A percentile compares a stretch with the other conserved stretches of the same genome.
Conservation (phyloP, 2,888 invertebrate species). For the Tiphia femorata region DNA sequence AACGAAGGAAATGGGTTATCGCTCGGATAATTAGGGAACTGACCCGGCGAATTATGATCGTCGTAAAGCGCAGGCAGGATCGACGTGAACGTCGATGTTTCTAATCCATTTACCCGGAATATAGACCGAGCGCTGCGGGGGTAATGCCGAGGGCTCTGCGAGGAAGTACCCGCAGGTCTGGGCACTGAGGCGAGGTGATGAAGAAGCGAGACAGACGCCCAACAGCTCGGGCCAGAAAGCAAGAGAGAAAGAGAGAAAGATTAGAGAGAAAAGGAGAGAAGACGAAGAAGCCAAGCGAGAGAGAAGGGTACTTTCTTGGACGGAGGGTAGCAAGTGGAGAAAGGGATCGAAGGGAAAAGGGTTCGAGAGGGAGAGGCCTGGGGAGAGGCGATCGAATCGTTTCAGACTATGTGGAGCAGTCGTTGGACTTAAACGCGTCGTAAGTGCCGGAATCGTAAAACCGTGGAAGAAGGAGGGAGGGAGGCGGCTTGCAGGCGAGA, state of each 20-base stretch:
- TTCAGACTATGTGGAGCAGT: slow-evolving; percentile 14
- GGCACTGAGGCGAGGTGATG: too few relatives aligned
- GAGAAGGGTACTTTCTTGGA: too few relatives aligned
- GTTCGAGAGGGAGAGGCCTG: not conserved
- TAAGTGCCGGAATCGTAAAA: slow-evolving; percentile 47
- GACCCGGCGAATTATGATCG: slow-evolving; percentile 8
- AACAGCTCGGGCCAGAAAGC: too few relatives aligned
- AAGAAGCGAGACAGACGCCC: too few relatives aligned
- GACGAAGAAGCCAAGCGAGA: too few relatives aligned
- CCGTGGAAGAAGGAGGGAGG: slow-evolving; percentile 1
- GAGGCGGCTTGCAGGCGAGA: slow-evolving; percentile 8
- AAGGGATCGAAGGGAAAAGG: too few relatives aligned
- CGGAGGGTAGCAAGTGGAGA: too few relatives aligned
- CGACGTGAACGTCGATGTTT: slow-evolving; percentile 19
- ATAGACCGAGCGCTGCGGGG: slow-evolving; percentile 15
- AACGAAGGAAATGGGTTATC: too few relatives aligned
- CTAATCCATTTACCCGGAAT: slow-evolving; percentile 39
- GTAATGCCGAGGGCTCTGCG: slow-evolving; percentile 10
- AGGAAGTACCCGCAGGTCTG: slow-evolving; percentile 26
- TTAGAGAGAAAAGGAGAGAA: too few relatives aligned
- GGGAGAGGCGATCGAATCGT: slow-evolving; percentile 15
- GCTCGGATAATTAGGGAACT: slow-evolving; percentile 25
- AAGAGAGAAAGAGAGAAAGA: slow-evolving; percentile 6
- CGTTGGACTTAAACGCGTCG: slow-evolving; percentile 39
- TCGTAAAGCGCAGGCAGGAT: slow-evolving; percentile 34